Evolutionary conservation across 2,888 invertebrate genomes (phyloP).

Genomic region (Lasioglossum leucozonium): DNA sequence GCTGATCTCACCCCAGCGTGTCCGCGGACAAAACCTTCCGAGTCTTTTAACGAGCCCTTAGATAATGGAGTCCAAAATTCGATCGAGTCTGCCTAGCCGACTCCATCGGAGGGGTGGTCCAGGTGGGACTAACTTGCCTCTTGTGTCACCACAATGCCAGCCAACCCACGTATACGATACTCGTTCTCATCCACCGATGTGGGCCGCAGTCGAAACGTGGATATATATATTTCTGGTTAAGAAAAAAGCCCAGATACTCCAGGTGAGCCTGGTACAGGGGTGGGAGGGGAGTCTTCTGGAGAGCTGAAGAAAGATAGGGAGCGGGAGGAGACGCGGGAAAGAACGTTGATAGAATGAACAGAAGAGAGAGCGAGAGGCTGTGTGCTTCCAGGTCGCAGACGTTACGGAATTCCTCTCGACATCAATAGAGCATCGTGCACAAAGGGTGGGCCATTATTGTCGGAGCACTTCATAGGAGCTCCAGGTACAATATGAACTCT

Average conservation of each 20-base stretch:
- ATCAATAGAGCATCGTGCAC: conserved; percentile 74
- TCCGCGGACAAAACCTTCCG: conserved; percentile 62
- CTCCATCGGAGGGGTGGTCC: conserved; percentile 31
- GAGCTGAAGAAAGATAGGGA: not conserved
- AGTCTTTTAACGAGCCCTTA: conserved; percentile 60
- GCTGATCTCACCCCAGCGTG: conserved; percentile 59
- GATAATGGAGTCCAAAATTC: conserved; percentile 43
- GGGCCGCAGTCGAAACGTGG: conserved; percentile 46
- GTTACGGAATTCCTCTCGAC: conserved; percentile 76
- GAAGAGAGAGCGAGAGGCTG: conserved; percentile 22
- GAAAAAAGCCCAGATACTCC: conserved; percentile 25
- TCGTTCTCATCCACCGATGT: conserved; percentile 39
- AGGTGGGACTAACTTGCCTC: conserved; percentile 46
- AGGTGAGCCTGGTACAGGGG: not conserved
- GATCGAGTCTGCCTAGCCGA: conserved; percentile 27
- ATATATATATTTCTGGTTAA: conserved; percentile 41
- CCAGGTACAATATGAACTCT: conserved; percentile 75
- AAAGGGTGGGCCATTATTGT: conserved; percentile 75
- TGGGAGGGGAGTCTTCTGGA: not conserved
- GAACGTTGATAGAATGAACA: not conserved
- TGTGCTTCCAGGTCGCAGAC: conserved; percentile 68
- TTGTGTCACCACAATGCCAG: conserved; percentile 39
- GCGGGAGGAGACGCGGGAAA: not conserved
- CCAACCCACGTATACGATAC: conserved; percentile 40
- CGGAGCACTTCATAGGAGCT: conserved; percentile 70